Base-by-base conservation (phyloP, 2,888 invertebrate species). In the Limnephilus lunatus region DNA sequence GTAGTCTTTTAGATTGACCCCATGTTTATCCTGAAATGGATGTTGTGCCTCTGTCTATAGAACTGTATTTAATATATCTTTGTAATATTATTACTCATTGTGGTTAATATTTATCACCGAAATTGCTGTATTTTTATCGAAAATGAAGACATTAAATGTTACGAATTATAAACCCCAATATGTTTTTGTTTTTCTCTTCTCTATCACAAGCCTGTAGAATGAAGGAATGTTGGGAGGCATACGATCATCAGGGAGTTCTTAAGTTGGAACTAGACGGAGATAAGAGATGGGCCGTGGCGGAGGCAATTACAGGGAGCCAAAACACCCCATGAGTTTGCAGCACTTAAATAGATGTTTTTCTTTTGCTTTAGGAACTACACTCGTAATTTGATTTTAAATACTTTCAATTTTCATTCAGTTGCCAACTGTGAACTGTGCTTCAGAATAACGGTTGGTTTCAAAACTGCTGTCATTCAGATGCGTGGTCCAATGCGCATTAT, bases 31-130 rank as follows among this genome's bases (percentile, higher is more conserved):
- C 93, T 93, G 90, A 92, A 86, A 48, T 93, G 93, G 93, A 93
- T 93, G 93, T 93, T 92, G 93, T 93, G 93, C 93, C 93, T 93
- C 93, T 93, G 93, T 93, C 92, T 93, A 92, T 85, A 91, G 82
- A 89, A 92, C 68, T 90, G 25, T 87, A 90, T 87, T 88, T 44
- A 83, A 83, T 91, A 91, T 92, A 93, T 91, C 93, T 91, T 92
- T 92, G 92, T 92, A 92, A 92, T 89, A 92, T 82, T 91, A 68
- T 68, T 68, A 68, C n/a, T 68, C 86, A 91, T 92, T 90, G 91
- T 89, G 92, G 90, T 91, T 92, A 81, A 86, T 48, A 93, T 91
- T 89, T 92, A 87, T 93, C 91, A 92, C 91, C 81, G 68, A 90
- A 92, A 93, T 92, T 91, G 91, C 91, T 92, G 93, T 93, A 93